Evolutionary conservation across 2,888 invertebrate genomes (phyloP), one percentile per base, ranked within the genome.

Genomic region (Cenopis cana): DNA sequence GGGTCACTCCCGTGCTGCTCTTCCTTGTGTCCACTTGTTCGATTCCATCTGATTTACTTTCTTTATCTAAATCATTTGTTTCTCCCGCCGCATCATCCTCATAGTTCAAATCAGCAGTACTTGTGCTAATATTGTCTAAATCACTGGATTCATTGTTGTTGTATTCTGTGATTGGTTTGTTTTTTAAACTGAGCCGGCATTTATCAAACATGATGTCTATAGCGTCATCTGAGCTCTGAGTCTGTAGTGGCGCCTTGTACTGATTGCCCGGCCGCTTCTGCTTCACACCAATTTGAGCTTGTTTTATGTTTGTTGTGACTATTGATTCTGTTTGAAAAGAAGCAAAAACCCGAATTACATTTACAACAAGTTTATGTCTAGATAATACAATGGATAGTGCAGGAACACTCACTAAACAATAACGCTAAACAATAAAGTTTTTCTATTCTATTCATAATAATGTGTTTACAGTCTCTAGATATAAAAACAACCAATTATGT

Each of bases 131-230:
- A 18, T 72, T 80, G 65, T 80, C 78, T 67, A 80, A 75, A 24
- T 74, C 73, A 36, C 66, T 69, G 56, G 54, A 65, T n/a, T 68
- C 76, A 62, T 68, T 74, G 54, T 79, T 77, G 65, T 68, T 57
- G 57, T 78, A 72, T 50, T 78, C 78, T 65, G 74, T 68, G 38
- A 69, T 73, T 41, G 80, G 78, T 46, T 86, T 81, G 54, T 84
- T 78, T 75, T 84, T 89, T 59, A 92, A 74, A 71, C 90, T 92
- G 9, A 93, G 86, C 76, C 88, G 86, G 74, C 93, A 93, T 81
- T 91, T 91, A 38, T 89, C 88, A 76, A 93, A 93, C 67, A 86
- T 82, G 56, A 78, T 82, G 59, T 92, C 89, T 73, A 90, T 83
- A 8, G 82, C 77, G 64, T 91, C 90, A 77, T 91, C 89, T 0